phyloP scores from a whole-genome alignment of 2,113 vertebrate species.

The Pterophyllum scalare region DNA sequence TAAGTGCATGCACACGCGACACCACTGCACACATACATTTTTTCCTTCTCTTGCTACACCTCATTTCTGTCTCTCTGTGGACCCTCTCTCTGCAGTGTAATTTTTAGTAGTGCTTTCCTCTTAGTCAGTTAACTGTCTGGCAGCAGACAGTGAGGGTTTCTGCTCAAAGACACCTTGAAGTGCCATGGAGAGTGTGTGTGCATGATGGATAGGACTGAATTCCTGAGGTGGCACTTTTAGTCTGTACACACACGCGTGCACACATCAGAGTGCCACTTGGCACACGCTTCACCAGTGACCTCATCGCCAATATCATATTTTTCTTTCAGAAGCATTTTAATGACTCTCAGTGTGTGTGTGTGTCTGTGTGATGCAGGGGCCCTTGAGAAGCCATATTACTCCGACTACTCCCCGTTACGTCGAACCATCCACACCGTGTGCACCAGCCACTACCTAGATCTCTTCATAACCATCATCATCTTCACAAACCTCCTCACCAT shows the following conservation, averaged over 20 bases:
- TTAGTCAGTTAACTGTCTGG: slow-evolving; percentile 66
- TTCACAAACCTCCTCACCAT: slow-evolving; percentile 96
- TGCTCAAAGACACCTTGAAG: slow-evolving; percentile 82
- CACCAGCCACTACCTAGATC: slow-evolving; percentile 96
- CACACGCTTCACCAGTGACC: slow-evolving; percentile 61
- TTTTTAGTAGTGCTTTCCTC: slow-evolving; percentile 67
- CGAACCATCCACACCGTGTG: slow-evolving; percentile 91
- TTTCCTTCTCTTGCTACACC: neutral
- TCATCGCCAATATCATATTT: slow-evolving; percentile 59
- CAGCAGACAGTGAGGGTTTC: slow-evolving; percentile 59
- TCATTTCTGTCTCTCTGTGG: slow-evolving; percentile 17
- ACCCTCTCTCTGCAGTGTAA: slow-evolving; percentile 59
- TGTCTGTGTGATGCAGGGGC: slow-evolving; percentile 83
- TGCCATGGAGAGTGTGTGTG: slow-evolving; percentile 52
- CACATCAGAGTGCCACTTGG: slow-evolving; percentile 49
- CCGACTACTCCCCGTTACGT: slow-evolving; percentile 89
- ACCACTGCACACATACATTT: neutral
- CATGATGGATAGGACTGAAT: slow-evolving; percentile 61
- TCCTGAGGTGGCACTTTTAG: slow-evolving; percentile 68
- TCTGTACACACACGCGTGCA: slow-evolving; percentile 39
- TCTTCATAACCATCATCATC: slow-evolving; percentile 98
- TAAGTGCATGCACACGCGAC: neutral
- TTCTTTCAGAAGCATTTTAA: slow-evolving; percentile 58
- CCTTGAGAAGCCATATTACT: slow-evolving; percentile 92
- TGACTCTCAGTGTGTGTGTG: slow-evolving; percentile 19